phyloP scores from a whole-genome alignment of 2,888 invertebrate genomes.

The Eulithis prunata region DNA sequence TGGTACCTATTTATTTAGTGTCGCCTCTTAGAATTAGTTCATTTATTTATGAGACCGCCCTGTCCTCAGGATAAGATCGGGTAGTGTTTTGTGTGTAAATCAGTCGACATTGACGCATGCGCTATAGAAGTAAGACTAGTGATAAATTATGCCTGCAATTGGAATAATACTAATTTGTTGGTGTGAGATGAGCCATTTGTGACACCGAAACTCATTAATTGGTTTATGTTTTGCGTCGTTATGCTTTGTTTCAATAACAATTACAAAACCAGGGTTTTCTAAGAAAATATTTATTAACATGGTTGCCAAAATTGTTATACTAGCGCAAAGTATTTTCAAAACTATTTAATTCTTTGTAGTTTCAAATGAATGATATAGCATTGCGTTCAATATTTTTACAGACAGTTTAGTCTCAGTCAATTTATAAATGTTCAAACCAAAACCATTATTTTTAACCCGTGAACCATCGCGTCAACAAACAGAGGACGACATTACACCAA shows the following conservation, averaged over 20 bases:
- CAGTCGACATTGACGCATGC: constrained; percentile 55
- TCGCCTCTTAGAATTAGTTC: constrained; percentile 56
- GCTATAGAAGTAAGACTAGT: constrained; percentile 33
- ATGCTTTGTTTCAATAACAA: not conserved
- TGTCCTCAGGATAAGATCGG: constrained; percentile 62
- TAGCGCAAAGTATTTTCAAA: no score
- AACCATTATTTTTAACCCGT: constrained; percentile 44
- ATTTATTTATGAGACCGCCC: constrained; percentile 65
- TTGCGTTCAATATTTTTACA: no score
- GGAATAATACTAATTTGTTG: constrained; percentile 30
- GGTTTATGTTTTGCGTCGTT: not conserved
- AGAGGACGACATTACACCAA: constrained; percentile 64
- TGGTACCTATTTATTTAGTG: constrained; percentile 36
- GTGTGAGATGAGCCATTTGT: constrained; percentile 20
- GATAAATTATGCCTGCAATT: constrained; percentile 31
- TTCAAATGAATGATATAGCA: no score
- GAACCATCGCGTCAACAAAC: constrained; percentile 44
- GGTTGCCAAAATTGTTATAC: no score
- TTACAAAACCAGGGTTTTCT: no score
- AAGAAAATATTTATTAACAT: no score
- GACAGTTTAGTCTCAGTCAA: no score
- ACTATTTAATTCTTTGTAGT: no score
- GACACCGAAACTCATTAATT: constrained; percentile 13
- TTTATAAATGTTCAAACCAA: not conserved
- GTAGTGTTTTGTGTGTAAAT: constrained; percentile 57